Conservation (phyloP, 2,888 invertebrate genomes). For the Agrochola circellaris region DNA sequence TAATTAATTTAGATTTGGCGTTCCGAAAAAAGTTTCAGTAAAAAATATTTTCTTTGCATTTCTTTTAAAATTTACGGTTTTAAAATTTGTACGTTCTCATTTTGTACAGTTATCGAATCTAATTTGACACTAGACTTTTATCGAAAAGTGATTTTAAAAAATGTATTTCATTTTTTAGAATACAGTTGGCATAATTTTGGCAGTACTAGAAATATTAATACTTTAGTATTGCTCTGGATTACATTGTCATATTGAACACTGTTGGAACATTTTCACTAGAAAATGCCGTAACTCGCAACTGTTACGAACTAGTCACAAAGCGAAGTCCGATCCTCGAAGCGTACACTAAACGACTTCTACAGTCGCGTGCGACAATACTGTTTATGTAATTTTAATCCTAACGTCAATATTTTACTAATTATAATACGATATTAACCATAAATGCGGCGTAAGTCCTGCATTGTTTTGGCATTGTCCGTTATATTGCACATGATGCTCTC, state of each 20-base stretch:
- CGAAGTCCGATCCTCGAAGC: conserved; percentile 84
- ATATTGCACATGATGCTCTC: conserved; percentile 87
- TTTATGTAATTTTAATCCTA: conserved; percentile 88
- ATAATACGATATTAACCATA: conserved; percentile 87
- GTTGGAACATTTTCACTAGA: conserved; percentile 80
- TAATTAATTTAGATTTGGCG: conserved; percentile 89
- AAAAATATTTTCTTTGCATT: conserved; percentile 89
- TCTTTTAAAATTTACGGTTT: conserved; percentile 86
- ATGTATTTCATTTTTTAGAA: conserved; percentile 84
- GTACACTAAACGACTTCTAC: conserved; percentile 81
- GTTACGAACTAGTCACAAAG: conserved; percentile 76
- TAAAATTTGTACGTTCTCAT: conserved; percentile 90
- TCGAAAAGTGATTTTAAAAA: conserved; percentile 88
- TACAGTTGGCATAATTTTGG: conserved; percentile 90
- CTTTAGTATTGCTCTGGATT: conserved; percentile 91
- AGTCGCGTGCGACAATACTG: conserved; percentile 88
- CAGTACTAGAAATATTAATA: conserved; percentile 90
- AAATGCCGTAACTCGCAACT: conserved; percentile 73
- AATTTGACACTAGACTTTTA: conserved; percentile 90
- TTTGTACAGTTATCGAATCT: conserved; percentile 91
- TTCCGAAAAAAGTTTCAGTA: conserved; percentile 90
- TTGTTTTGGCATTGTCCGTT: conserved; percentile 88
- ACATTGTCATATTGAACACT: conserved; percentile 90
- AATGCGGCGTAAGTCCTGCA: conserved; percentile 82
- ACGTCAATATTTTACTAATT: conserved; percentile 90